phyloP scores from a whole-genome alignment of 2,113 vertebrate species.

The Mesitornis unicolor region DNA sequence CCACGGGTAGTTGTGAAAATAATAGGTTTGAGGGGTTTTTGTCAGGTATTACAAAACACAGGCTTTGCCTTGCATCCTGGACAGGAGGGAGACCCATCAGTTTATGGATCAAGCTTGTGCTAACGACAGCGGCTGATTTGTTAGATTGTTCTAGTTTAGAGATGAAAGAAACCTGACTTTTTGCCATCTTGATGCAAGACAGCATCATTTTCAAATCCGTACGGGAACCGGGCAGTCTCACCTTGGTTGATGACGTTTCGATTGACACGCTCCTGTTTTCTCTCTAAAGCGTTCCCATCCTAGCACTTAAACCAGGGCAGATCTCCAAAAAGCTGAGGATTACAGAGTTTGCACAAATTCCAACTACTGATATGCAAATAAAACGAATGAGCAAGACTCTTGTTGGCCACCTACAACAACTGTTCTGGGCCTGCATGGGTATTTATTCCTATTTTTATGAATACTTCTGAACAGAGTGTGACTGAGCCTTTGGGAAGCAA shows the following conservation, averaged over 20 bases:
- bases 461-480: background rate
- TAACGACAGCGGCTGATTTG: fast-evolving
- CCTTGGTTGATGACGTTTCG: background rate
- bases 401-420: background rate
- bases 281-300: too few relatives aligned
- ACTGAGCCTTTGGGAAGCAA: background rate
- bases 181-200: background rate
- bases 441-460: background rate
- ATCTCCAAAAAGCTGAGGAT: background rate
- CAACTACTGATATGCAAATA: background rate
- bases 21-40: background rate
- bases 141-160: background rate
- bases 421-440: background rate
- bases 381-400: background rate
- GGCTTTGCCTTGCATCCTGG: background rate
- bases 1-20: conserved; percentile 14
- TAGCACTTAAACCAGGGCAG: too few relatives aligned
- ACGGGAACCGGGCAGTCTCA: background rate
- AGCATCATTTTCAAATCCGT: background rate
- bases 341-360: background rate
- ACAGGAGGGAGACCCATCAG: background rate
- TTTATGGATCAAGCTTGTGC: fast-evolving
- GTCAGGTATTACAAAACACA: background rate
- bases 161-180: background rate
- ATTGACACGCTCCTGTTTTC: background rate